Evolutionary conservation across 2,888 invertebrate species (phyloP), one percentile per base, ranked within the genome.

Genomic region (Napeogenes inachia): DNA sequence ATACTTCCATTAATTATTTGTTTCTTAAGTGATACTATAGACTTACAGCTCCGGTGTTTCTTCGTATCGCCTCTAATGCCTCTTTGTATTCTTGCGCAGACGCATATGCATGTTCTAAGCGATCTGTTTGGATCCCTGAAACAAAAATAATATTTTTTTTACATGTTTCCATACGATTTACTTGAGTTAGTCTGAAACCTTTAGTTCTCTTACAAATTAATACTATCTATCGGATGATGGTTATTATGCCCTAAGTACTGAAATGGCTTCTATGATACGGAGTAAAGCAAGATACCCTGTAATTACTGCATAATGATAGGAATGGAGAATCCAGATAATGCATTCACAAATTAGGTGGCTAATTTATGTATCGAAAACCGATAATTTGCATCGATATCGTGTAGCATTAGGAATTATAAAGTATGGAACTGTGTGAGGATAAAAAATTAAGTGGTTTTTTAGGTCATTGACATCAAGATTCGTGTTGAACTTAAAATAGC

Each of bases 81-180:
- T 86, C 87, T 77, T 86, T 89, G 76, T 87, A 87, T 71, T 89
- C 89, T 67, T 86, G 86, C 62, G 87, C 87, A 35, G 89, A 84
- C 53, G 82, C 86, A 62, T 76, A 83, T 13, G 78, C 78, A 61
- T 81, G 85, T 65, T 85, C 89, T 30, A 81, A 76, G 47, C 84
- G 78, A 50, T 88, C 89, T 21, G 87, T 88, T 62, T 81, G 81
- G 56, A 79, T 74, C 79, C 75, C 90, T 90, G 77, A 30, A 76
- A 79, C 71, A 74, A 75, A 68, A 66, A 67, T 47, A 68, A 59
- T 56, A 56, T 42, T 58, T 59, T 38, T 57, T 33, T 21, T 21
- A 21, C 21, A 21, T 21, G 21, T 21, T 21, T 21, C 21, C 21
- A 21, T 21, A 21, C 21, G 21, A 1, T 21, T 21, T 21, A 21